A percentile compares a stretch with the other conserved stretches of the same genome.
These are phyloP conservation scores for Seriola rivoliana DNA, from an alignment of 2,113 vertebrate genomes.

Conservation along the genomic window DNA sequence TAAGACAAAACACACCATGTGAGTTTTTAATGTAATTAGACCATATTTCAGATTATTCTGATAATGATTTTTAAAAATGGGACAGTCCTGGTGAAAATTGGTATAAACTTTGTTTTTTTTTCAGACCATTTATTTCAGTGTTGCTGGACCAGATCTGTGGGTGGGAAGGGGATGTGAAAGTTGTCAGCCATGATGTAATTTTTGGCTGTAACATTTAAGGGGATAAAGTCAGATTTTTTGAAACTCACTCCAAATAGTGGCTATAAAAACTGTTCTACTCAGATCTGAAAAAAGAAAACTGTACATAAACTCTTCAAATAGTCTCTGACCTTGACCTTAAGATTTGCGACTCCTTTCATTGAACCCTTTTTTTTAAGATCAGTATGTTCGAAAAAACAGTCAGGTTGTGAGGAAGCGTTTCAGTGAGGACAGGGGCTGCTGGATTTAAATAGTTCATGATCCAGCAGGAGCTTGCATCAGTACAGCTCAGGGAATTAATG, in stretches of 20 bases:
- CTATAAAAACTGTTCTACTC: too few relatives aligned
- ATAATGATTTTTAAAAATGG: neutral
- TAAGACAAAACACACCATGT: too few relatives aligned
- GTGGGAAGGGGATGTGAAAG: neutral
- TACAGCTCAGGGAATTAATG: conserved; percentile 85
- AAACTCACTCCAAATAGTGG: too few relatives aligned
- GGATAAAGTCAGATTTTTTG: neutral
- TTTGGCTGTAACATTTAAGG: neutral
- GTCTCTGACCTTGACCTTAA: neutral
- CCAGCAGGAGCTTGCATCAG: conserved; percentile 72
- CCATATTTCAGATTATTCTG: too few relatives aligned
- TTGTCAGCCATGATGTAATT: neutral
- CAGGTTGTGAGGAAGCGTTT: conserved; percentile 12
- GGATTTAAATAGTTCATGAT: conserved; percentile 74
- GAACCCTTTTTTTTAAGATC: neutral
- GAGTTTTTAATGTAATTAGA: too few relatives aligned
- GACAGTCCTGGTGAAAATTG: neutral
- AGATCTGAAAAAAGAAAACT: rapidly evolving
- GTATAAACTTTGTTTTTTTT: neutral
- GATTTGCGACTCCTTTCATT: neutral
- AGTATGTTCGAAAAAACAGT: neutral
- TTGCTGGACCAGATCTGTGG: neutral
- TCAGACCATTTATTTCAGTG: neutral
- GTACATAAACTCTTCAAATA: neutral
- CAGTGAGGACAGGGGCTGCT: conserved; percentile 54